Evolutionary conservation across 2,113 vertebrate species (phyloP), one percentile per base, ranked within the genome.

Genomic region (Amphiprion percula): DNA sequence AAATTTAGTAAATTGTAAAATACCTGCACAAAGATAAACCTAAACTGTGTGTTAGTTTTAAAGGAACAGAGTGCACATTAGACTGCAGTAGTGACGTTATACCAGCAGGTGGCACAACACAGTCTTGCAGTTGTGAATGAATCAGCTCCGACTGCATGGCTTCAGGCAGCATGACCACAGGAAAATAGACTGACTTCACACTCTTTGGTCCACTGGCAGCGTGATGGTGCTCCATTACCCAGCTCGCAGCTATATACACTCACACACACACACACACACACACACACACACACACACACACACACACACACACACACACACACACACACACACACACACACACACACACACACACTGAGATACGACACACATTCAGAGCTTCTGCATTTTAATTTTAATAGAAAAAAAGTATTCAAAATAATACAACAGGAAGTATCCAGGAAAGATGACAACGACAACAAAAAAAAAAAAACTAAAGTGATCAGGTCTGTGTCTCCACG

Each of bases 341-440:
- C 23, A 46, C 28, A 46, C 58, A 62, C 26, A 33, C 53, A 53
- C 39, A 41, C 15, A 64, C 17, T 30, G 24, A 65, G 8, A 77
- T 16, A 11, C 17, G 17, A 59, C n/a, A 4, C 52, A 87, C 39
- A 46, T 53, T 67, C 78, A 86, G 79, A 89, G 84, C 78, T 82
- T 83, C 71, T 80, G 74, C 30, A 52, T 88, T 90, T 93, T 91
- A 76, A 85, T 90, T 92, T 94, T 95, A 94, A 92, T 93, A 92
- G 82, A 85, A 93, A 93, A 92, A 91, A 88, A 72, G 77, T 90
- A 92, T 88, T 87, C 80, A 91, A 95, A 95, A 94, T 92, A 89
- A 92, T 91, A 93, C 77, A 91, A 92, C 88, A 91, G 88, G 77
- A 87, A 83, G 55, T 80, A 91, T 92, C 80, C 79, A 90, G 82